Conservation (phyloP, 2,113 vertebrate genomes). For the Maylandia zebra region DNA sequence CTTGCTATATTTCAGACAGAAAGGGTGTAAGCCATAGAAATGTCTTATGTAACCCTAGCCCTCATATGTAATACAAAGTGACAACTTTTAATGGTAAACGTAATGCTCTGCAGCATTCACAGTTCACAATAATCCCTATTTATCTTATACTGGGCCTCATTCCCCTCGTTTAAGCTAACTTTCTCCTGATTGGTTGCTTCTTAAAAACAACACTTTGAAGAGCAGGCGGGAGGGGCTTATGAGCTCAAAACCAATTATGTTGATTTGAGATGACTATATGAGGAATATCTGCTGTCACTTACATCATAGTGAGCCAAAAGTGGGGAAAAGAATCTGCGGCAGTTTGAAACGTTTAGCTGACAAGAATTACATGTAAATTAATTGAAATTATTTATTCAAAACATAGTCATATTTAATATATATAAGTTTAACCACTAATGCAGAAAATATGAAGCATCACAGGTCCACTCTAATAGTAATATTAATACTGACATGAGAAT, state of each 20-base stretch:
- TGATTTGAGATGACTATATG: neutral
- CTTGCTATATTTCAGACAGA: neutral
- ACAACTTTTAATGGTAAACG: neutral
- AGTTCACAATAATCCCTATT: neutral
- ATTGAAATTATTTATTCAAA: neutral
- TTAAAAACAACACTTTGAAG: neutral
- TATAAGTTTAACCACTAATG: neutral
- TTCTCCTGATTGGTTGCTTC: neutral
- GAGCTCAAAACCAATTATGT: neutral
- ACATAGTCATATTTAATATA: neutral
- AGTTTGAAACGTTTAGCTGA: neutral
- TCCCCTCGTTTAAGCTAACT: neutral
- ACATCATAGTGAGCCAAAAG: neutral
- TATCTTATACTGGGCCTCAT: neutral
- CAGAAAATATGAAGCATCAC: neutral
- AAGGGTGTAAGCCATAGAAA: neutral
- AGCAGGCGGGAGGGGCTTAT: neutral
- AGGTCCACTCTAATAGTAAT: neutral
- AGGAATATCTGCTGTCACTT: neutral
- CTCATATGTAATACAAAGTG: neutral
- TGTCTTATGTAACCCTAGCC: neutral
- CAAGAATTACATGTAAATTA: neutral
- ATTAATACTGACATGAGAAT: neutral
- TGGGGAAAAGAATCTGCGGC: rapidly evolving
- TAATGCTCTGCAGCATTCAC: neutral